Base-by-base conservation (phyloP, 2,113 vertebrate species). In the Cisticola juncidis region DNA sequence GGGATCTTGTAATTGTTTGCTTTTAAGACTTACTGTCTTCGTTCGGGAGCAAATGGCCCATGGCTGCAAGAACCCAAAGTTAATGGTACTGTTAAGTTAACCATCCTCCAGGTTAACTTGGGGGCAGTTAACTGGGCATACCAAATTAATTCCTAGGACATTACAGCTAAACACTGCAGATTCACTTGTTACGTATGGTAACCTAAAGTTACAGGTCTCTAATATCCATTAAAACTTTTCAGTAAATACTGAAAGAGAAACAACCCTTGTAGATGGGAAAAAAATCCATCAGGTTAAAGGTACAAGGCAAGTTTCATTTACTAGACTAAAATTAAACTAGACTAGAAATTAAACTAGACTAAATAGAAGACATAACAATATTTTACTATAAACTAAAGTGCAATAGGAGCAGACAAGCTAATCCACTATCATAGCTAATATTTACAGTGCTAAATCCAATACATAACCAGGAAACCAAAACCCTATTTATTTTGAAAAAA, bases 21-120 rank as follows among this genome's bases (percentile, higher is more conserved):
- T 94, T 94, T 86, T 84, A 95, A 70, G 69, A 78, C 88, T 88
- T 94, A 86, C 48, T 95, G 50, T 4, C 94, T 92, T 95, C 28
- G 60, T 86, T 89, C 68, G 33, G 40, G 66, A 90, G 29, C 14
- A 88, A 95, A 93, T 54, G 42, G 48, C 11, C 65, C 62, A 31
- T 81, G 68, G n/a, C 51, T 91, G 33, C 16, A 58, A 77, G 54
- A 88, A 74, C 23, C n/a, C 53, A 50, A 68, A 90, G 42, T 80
- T 88, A 88, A 93, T 72, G 38, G 23, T n/a, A 53, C 26, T 79
- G 40, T n/a, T n/a, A n/a, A n/a, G n/a, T 58, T 94, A 73, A 73
- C 57, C 47, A 62, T 56, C 40, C 33, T 73, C 29, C 73, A 89
- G 21, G 47, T 86, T 89, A 88, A 74, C 33, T 15, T 38, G 69